These are phyloP conservation scores for Platyscapa corneri DNA, from an alignment of 1,140 invertebrate genomes.

Conservation along the genomic window DNA sequence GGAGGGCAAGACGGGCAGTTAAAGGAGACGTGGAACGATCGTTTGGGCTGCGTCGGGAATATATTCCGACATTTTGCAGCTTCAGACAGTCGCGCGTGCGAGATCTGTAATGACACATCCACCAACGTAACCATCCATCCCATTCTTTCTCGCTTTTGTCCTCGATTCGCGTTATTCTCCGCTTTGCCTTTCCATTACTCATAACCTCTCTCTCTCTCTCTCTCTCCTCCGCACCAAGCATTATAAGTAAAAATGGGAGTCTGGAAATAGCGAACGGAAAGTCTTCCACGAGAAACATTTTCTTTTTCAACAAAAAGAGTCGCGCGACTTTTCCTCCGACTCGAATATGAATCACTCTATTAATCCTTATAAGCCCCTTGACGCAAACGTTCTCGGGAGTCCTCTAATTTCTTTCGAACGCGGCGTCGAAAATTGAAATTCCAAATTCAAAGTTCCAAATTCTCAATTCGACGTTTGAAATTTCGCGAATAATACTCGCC, in stretches of 20 bases:
- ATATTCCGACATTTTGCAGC: not conserved
- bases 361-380: too few species aligned
- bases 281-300: not conserved
- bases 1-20: not conserved
- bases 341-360: too few species aligned
- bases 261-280: not conserved
- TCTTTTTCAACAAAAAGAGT: too few species aligned
- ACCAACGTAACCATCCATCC: not conserved
- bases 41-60: not conserved
- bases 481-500: too few species aligned
- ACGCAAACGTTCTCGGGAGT: too few species aligned
- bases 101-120: not conserved
- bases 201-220: not conserved
- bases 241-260: not conserved
- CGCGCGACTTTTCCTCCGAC: too few species aligned
- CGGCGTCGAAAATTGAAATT: too few species aligned
- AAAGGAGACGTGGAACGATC: not conserved
- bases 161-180: not conserved
- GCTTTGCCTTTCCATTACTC: not conserved
- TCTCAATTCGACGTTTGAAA: too few species aligned
- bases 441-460: too few species aligned
- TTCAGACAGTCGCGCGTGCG: not conserved
- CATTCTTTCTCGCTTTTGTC: slow-evolving; percentile 14
- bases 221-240: not conserved
- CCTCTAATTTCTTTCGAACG: too few species aligned